A percentile compares a stretch with the other conserved stretches of the same genome.
phyloP scores from a whole-genome alignment of 2,888 invertebrate species.

The Tortricodes alternella region DNA sequence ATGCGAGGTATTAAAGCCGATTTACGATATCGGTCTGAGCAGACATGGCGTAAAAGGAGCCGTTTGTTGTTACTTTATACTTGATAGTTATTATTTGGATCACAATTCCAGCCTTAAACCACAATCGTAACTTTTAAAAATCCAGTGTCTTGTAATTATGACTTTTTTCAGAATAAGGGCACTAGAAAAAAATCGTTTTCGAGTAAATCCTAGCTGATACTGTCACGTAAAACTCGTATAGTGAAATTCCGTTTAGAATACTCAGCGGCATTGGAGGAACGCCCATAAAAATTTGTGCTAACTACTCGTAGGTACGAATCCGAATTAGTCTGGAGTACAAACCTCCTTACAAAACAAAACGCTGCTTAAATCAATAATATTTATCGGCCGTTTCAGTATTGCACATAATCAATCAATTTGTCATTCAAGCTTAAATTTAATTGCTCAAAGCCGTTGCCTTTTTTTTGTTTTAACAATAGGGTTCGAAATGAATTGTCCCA shows the following conservation, averaged over 20 bases:
- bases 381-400: constrained; percentile 5
- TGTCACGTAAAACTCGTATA: no score
- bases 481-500: constrained; percentile 20
- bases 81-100: constrained; percentile 21
- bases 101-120: no score
- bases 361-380: neutral
- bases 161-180: no score
- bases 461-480: constrained; percentile 23
- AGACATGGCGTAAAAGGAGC: constrained; percentile 45
- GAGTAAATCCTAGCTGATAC: no score
- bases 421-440: constrained; percentile 23
- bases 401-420: constrained; percentile 22
- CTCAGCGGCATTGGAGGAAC: no score
- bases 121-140: no score
- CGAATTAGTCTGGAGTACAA: no score
- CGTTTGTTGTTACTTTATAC: constrained; percentile 40
- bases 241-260: no score
- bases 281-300: no score
- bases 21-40: constrained; percentile 43
- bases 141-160: no score
- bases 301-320: no score
- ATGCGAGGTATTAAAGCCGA: constrained; percentile 54
- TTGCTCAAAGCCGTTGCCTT: constrained; percentile 16
- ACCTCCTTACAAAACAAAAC: neutral
- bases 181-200: no score